Evolutionary conservation across 2,888 invertebrate genomes (phyloP).

Genomic region (Ceramica pisi): DNA sequence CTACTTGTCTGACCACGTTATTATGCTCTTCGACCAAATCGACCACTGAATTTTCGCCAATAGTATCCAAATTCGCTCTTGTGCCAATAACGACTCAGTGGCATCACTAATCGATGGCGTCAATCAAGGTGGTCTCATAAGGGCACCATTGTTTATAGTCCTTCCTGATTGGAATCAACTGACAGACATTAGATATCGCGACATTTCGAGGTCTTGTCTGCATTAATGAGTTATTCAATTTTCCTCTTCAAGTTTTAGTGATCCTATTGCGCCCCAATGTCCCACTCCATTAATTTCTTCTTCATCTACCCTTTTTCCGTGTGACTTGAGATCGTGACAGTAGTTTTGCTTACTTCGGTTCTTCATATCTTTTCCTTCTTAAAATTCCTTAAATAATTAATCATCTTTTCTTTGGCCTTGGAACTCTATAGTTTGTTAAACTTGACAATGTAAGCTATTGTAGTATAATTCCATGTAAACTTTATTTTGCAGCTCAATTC

Average conservation of each 20-base stretch:
- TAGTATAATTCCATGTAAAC: constrained; percentile 1
- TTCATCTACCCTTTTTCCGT: neutral
- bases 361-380: neutral
- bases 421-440: neutral
- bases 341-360: neutral
- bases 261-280: no score
- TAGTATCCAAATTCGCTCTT: neutral
- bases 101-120: neutral
- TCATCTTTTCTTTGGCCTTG: no score
- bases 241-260: constrained; percentile 13
- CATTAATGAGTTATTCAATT: neutral
- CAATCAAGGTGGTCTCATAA: constrained; percentile 9
- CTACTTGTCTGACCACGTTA: no score
- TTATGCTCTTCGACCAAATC: neutral
- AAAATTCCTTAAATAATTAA: neutral
- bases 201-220: neutral
- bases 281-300: no score
- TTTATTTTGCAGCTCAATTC: constrained; percentile 9
- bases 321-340: neutral
- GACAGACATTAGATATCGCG: neutral
- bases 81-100: neutral
- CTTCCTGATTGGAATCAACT: constrained; percentile 3
- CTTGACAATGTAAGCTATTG: neutral
- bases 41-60: neutral
- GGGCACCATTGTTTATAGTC: constrained; percentile 17